phyloP scores from a whole-genome alignment of 2,113 vertebrate genomes.

The Esox niger region DNA sequence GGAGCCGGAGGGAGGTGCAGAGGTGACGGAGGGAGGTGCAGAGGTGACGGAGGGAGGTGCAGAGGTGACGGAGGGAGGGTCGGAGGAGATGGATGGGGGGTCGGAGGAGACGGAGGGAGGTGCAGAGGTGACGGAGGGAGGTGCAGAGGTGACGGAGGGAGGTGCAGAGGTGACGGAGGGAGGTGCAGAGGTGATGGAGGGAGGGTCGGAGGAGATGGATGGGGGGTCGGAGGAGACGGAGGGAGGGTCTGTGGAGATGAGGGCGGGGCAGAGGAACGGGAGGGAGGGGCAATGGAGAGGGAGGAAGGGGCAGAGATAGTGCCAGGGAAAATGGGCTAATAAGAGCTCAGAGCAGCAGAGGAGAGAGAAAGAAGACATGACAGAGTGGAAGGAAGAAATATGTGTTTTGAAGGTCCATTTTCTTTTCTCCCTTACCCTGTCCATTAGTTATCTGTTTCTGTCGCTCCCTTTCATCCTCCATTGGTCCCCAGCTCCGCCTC shows the following conservation, averaged over 20 bases:
- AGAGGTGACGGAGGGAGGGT: too few relatives aligned
- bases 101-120: too few relatives aligned
- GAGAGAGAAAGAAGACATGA: constrained; percentile 11
- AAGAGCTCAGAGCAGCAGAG: neutral
- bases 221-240: too few relatives aligned
- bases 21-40: constrained; percentile 10
- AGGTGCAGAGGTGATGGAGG: neutral
- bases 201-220: too few relatives aligned
- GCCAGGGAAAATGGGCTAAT: neutral
- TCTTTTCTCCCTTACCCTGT: constrained; percentile 53
- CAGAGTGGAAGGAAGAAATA: constrained; percentile 18
- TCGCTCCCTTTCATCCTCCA: constrained; percentile 45
- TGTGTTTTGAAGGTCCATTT: constrained; percentile 66
- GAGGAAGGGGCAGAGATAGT: neutral
- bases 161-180: neutral
- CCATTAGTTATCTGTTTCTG: constrained; percentile 63
- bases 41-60: constrained; percentile 11
- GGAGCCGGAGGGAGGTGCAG: too few relatives aligned
- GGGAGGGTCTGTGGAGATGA: too few relatives aligned
- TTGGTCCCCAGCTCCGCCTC: constrained; percentile 38
- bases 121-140: too few relatives aligned
- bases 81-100: too few relatives aligned
- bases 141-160: too few relatives aligned
- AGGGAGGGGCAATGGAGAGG: neutral
- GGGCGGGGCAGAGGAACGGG: neutral